Percentiles rank a stretch among this genome's conserved stretches.
Conservation (phyloP, 2,888 invertebrate species). For the Acleris cristana region DNA sequence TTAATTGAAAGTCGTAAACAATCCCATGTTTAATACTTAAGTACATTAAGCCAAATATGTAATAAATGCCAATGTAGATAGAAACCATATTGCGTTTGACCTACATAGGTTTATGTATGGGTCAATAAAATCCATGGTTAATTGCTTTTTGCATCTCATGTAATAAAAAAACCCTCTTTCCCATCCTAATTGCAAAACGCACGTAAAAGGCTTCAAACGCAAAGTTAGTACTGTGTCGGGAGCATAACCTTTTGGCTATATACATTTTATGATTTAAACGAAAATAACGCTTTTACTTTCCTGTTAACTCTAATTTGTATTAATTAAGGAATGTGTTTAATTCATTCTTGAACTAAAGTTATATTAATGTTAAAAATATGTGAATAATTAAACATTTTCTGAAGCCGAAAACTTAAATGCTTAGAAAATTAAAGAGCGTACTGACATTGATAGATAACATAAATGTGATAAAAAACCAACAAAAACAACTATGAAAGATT, state of each 20-base stretch:
- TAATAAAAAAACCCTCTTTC: constrained; percentile 13
- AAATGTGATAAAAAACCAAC: not conserved
- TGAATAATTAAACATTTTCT: no score
- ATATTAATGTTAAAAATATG: no score
- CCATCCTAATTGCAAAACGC: constrained; percentile 1
- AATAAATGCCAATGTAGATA: no score
- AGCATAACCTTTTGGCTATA: not conserved
- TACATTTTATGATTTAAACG: not conserved
- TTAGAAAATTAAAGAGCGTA: no score
- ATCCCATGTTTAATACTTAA: no score
- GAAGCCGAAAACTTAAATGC: no score
- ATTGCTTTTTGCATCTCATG: constrained; percentile 18
- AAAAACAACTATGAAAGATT: no score
- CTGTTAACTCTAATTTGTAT: not conserved
- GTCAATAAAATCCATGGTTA: constrained; percentile 11
- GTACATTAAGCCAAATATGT: no score
- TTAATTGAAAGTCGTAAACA: no score
- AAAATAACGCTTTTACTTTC: not conserved
- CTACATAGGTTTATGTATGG: not conserved
- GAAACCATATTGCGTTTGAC: no score
- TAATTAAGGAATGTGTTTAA: no score
- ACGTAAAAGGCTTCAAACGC: constrained; percentile 9
- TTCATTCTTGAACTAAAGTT: not conserved
- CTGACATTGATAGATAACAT: no score
- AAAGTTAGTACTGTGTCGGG: not conserved